Percentiles rank a stretch among this genome's conserved stretches.
Evolutionary conservation across 2,888 invertebrate genomes (phyloP).

Genomic region (Leptopterna dolabrata): DNA sequence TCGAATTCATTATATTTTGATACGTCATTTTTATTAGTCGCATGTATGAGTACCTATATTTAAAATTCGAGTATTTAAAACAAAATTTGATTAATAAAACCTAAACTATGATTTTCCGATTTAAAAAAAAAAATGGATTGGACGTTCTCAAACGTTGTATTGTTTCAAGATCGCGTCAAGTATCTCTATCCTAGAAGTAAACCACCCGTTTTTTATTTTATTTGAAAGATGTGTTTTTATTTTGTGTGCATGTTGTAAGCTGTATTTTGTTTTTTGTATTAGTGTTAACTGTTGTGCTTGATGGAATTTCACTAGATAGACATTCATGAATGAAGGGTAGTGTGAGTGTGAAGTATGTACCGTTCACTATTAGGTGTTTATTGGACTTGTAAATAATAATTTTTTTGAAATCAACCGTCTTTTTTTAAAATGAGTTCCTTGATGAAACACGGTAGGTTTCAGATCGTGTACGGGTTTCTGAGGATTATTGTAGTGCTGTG

Average conservation of each 20-base stretch:
- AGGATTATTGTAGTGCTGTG: no score
- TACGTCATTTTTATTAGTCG: background rate
- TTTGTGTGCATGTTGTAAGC: conserved; percentile 3
- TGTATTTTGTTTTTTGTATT: background rate
- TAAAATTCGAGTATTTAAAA: background rate
- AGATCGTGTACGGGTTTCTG: no score
- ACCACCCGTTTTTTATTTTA: background rate
- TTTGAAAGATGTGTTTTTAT: background rate
- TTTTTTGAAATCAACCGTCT: background rate
- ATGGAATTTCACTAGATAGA: background rate
- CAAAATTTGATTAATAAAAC: conserved; percentile 1
- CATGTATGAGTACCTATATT: background rate
- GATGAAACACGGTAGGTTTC: background rate
- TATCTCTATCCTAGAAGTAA: background rate
- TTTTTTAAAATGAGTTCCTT: background rate
- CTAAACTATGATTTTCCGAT: background rate
- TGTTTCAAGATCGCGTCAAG: background rate
- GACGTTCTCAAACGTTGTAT: background rate
- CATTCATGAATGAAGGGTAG: background rate
- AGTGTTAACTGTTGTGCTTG: conserved; percentile 11
- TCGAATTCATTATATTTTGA: background rate
- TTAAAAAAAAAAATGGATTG: no score
- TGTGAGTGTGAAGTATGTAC: background rate
- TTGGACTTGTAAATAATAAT: conserved; percentile 11
- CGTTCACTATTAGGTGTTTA: conserved; percentile 7